Evolutionary conservation across 2,888 invertebrate genomes (phyloP), one percentile per base, ranked within the genome.

Genomic region (Chorisops tibialis): DNA sequence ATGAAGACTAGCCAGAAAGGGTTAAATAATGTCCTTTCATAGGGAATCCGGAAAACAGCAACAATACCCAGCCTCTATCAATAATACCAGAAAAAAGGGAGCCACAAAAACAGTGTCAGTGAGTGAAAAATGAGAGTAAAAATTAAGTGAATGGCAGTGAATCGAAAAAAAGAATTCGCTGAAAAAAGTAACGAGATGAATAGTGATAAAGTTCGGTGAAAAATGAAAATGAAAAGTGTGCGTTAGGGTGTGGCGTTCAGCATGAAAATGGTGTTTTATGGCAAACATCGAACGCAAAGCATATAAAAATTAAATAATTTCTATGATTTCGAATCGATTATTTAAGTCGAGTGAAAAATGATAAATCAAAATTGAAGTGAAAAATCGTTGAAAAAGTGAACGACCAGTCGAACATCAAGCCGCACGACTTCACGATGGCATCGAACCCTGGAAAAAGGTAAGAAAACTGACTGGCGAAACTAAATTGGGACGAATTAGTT

Each of bases 111-210:
- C n/a, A 7, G 45, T 56, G 56, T 51, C 60, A 65, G 56, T 56
- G 62, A 64, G 58, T 65, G 65, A 65, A 65, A 65, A 65, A 65
- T 65, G 65, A 65, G 50, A 62, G 62, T 39, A 49, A 58, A 60
- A 65, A 62, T 65, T 62, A 65, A 65, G 61, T 61, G 62, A 65
- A 62, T 45, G 49, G 52, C 54, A 59, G 54, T 61, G 59, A 56
- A 59, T 49, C 38, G 35, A 30, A 50, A 30, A 50, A 50, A 47
- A 47, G n/a, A 48, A 18, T 30, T 47, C 21, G 11, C 4, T 5
- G n/a, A 24, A 51, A 47, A 59, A 19, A 54, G 9, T n/a, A n/a
- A n/a, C 7, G 45, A 21, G 35, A 7, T 30, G 30, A 2, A 43
- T 30, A 43, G 35, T 24, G 30, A 12, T 18, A 45, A 43, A 16